Base-by-base conservation (phyloP, 2,888 invertebrate genomes). In the Sepiola atlantica region DNA sequence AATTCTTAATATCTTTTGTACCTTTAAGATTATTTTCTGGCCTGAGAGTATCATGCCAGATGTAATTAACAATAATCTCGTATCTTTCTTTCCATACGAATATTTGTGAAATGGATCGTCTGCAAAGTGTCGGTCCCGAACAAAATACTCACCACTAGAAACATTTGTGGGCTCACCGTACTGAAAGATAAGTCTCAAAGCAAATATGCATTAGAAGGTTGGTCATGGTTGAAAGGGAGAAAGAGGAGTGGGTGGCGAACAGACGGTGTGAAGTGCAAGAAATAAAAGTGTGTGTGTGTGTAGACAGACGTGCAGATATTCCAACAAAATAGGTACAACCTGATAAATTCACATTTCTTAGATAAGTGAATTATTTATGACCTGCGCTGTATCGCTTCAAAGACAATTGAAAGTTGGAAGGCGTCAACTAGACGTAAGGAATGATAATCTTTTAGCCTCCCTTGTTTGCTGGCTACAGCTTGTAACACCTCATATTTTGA, bases 371-470 rank as follows among this genome's bases (percentile, higher is more conserved):
- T 77, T 77, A 77, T 77, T 77, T 77, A 77, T 77, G 77, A n/a
- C 77, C 77, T 16, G n/a, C 77, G 77, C 45, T 45, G n/a, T 16
- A 77, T 14, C 77, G 32, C 77, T 77, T 77, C 77, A 77, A 77
- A 77, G 77, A 77, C n/a, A 77, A 77, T 77, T 77, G 77, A n/a
- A 77, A 77, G 77, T 77, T 18, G 77, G 77, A n/a, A 77, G 77
- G 77, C 77, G 77, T 77, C 77, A 77, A n/a, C 77, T 77, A n/a
- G n/a, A 77, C 77, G 77, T 77, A n/a, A n/a, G 77, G n/a, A 77
- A 77, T 77, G 77, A 77, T 77, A 77, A 77, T 77, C 77, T 77
- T 77, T 32, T 77, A n/a, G 77, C 77, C 77, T 77, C 77, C 77
- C 77, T 77, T 77, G 32, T 77, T 77, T 77, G 77, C 14, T n/a